These are phyloP conservation scores for Drosophila merina DNA, from an alignment of 2,888 invertebrate genomes.

Conservation along the genomic window DNA sequence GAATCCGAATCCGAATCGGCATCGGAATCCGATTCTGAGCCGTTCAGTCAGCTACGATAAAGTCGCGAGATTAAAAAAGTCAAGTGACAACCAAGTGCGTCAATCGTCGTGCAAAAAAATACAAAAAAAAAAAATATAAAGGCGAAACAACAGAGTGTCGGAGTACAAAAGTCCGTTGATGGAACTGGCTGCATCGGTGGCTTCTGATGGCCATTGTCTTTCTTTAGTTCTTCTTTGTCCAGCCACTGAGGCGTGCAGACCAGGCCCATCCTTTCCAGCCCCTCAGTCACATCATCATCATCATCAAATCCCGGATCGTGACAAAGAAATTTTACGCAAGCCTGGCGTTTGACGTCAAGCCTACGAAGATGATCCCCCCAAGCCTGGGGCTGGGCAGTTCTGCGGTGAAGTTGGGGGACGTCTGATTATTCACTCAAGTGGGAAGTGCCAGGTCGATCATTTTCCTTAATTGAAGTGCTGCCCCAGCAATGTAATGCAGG, in stretches of 20 bases:
- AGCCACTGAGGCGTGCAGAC: slow-evolving; percentile 57
- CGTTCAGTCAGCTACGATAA: slow-evolving; percentile 65
- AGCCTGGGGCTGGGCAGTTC: slow-evolving; percentile 32
- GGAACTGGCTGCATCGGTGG: slow-evolving; percentile 15
- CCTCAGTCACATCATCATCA: too few species aligned
- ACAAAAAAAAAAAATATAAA: slow-evolving; percentile 11
- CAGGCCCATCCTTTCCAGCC: too few species aligned
- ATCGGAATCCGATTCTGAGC: slow-evolving; percentile 50
- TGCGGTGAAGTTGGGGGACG: slow-evolving; percentile 27
- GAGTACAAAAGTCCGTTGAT: slow-evolving; percentile 47
- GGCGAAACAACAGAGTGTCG: slow-evolving; percentile 27
- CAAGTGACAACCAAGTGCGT: slow-evolving; percentile 75
- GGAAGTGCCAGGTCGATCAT: slow-evolving; percentile 32
- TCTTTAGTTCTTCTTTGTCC: slow-evolving; percentile 39
- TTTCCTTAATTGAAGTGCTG: slow-evolving; percentile 53
- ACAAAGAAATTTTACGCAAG: slow-evolving; percentile 65
- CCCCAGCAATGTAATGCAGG: slow-evolving; percentile 31
- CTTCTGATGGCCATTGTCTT: slow-evolving; percentile 5
- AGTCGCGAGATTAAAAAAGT: slow-evolving; percentile 76
- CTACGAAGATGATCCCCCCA: slow-evolving; percentile 34
- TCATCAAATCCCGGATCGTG: slow-evolving; percentile 35
- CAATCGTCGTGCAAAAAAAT: slow-evolving; percentile 59
- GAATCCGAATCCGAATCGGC: slow-evolving; percentile 29
- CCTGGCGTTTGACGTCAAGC: slow-evolving; percentile 64
- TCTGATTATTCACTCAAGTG: slow-evolving; percentile 43